Conservation (phyloP, 2,888 invertebrate species). For the Athalia rosae region DNA sequence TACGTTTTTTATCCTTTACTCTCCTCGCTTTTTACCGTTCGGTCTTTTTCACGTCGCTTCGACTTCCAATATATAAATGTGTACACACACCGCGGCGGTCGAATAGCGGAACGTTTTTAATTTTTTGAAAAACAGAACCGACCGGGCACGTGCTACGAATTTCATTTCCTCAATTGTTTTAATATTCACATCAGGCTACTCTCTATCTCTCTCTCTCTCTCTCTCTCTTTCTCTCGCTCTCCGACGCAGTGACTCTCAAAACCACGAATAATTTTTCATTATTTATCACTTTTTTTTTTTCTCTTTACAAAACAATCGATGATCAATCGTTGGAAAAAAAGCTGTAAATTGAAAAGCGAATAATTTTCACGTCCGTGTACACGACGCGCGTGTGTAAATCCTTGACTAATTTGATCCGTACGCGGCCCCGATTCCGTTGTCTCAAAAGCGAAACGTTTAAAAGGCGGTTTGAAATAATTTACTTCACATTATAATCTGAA, state of each 20-base stretch:
- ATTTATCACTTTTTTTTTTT: too few species aligned
- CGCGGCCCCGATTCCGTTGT: not conserved
- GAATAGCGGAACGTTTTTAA: constrained; percentile 38
- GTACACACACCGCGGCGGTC: not conserved
- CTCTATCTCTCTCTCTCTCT: not conserved
- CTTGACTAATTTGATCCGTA: not conserved
- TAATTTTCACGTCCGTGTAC: too few species aligned
- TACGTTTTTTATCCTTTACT: too few species aligned
- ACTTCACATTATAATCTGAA: too few species aligned
- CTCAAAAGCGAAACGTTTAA: not conserved
- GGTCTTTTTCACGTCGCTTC: not conserved
- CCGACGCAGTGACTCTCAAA: constrained; percentile 19
- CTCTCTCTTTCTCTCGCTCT: not conserved
- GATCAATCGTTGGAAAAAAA: not conserved
- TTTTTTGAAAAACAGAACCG: constrained; percentile 30
- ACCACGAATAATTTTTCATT: not conserved
- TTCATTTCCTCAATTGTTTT: constrained; percentile 35
- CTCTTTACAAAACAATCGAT: not conserved
- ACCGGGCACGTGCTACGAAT: constrained; percentile 12
- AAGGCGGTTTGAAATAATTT: too few species aligned
- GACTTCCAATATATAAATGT: not conserved
- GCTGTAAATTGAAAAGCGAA: too few species aligned
- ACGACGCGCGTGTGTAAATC: not conserved
- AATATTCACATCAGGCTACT: constrained; percentile 18
- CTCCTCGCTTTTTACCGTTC: not conserved